Conservation (phyloP, 2,113 vertebrate species). For the Sceloporus tristichus region DNA sequence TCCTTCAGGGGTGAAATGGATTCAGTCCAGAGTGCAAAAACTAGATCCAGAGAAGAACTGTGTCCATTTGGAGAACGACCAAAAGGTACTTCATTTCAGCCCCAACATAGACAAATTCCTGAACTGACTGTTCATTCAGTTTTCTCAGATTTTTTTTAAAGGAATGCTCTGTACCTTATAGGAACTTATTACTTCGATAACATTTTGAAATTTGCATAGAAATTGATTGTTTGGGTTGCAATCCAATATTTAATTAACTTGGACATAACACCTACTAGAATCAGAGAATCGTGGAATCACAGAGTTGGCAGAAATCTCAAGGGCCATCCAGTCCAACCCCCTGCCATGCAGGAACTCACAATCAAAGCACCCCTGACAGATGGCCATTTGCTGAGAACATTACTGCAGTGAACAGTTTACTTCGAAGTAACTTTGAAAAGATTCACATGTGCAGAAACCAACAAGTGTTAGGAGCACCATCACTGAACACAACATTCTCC, state of each 20-base stretch:
- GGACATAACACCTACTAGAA: too few relatives aligned
- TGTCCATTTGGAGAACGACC: constrained; percentile 82
- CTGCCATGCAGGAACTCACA: too few relatives aligned
- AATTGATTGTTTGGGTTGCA: too few relatives aligned
- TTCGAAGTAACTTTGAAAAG: background rate
- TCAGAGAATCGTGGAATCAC: too few relatives aligned
- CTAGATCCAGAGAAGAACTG: constrained; percentile 89
- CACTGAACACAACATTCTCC: background rate
- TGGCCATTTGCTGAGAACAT: background rate
- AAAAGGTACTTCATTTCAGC: constrained; percentile 75
- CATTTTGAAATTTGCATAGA: background rate
- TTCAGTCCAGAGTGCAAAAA: constrained; percentile 87
- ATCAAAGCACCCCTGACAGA: too few relatives aligned
- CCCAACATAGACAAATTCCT: background rate
- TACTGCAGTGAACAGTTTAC: background rate
- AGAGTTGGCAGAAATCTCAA: background rate
- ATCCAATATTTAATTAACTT: too few relatives aligned
- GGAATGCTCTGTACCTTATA: background rate
- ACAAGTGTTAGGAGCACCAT: background rate
- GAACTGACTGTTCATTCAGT: background rate
- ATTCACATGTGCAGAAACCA: background rate
- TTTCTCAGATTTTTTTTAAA: background rate
- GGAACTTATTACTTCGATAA: background rate
- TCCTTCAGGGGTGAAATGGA: constrained; percentile 91
- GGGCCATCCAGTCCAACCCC: too few relatives aligned